Conservation (phyloP, 2,888 invertebrate genomes). For the Tetramorium bicarinatum region DNA sequence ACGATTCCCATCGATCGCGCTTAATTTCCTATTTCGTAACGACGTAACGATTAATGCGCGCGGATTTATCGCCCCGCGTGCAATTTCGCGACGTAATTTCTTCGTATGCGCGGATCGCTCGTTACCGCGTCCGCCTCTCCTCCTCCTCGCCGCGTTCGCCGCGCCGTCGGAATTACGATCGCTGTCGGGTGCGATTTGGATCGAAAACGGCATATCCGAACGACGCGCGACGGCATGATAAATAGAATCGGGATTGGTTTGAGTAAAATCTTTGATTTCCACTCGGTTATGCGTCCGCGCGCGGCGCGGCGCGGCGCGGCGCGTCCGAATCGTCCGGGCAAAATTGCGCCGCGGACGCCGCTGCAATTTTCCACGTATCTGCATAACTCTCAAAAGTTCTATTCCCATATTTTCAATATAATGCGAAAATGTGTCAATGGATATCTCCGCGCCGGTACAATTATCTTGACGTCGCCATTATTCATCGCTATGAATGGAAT, state of each 20-base stretch:
- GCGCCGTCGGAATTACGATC: constrained; percentile 27
- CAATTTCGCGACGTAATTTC: constrained; percentile 55
- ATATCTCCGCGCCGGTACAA: constrained; percentile 26
- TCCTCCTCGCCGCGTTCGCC: neutral
- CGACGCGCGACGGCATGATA: constrained; percentile 29
- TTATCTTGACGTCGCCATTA: constrained; percentile 41
- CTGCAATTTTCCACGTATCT: constrained; percentile 23
- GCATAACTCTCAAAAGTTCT: constrained; percentile 26
- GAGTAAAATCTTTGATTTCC: constrained; percentile 47
- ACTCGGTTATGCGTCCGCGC: neutral
- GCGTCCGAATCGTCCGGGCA: neutral
- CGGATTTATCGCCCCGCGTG: constrained; percentile 67
- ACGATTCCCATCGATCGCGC: constrained; percentile 39
- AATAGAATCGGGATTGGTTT: constrained; percentile 18
- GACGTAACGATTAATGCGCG: constrained; percentile 63
- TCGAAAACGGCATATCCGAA: constrained; percentile 15
- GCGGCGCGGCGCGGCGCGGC: neutral
- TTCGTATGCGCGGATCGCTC: constrained; percentile 15
- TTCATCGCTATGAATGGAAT: constrained; percentile 26
- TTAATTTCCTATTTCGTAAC: constrained; percentile 66
- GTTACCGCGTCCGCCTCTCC: neutral
- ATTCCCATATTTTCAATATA: constrained; percentile 26
- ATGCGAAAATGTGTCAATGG: constrained; percentile 28
- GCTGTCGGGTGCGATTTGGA: constrained; percentile 22
- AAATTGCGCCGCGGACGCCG: constrained; percentile 2